Base-by-base conservation (phyloP, 2,888 invertebrate species). In the Dynastes tityus region DNA sequence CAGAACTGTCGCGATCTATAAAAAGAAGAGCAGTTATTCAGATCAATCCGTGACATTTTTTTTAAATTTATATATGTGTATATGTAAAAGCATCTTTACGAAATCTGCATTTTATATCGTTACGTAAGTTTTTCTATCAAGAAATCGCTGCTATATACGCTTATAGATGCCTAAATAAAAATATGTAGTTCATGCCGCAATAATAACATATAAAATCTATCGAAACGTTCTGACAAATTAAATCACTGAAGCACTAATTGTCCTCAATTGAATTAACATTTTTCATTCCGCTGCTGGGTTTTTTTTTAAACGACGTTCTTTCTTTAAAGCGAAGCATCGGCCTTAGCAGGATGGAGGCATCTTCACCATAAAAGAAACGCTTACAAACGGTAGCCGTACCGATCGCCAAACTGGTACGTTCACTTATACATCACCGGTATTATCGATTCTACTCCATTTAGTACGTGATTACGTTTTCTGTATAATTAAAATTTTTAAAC, bases 401-500 rank as follows among this genome's bases (percentile, higher is more conserved):
- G 6, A 29, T 5, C 8, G 32, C 29, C 29, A 29, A 32, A 63
- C 63, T 29, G 5, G 63, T 63, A 63, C 63, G 63, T 32, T 55
- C n/a, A 6, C 55, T 5, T 8, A 55, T 16, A 22, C 29, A 32
- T 29, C 29, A 11, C 55, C 55, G 55, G 55, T 55, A 55, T 11
- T 68, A 68, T 27, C 22, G 68, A 51, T 22, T 68, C 68, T 68
- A 27, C 68, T 68, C 51, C 51, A 68, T 68, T 68, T 68, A 68
- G 68, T 51, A 51, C 29, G 51, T 49, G 68, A 71, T 70, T 45
- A 77, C 71, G 5, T 76, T 61, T 71, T 61, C 58, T 77, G 11
- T 45, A 55, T 63, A 58, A 77, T 71, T 71, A 77, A 77, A 77
- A 63, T 71, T 58, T 77, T 77, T 71, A 77, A 71, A 70, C 77